phyloP scores from a whole-genome alignment of 2,888 invertebrate species.

The Eumerus sabulonum region DNA sequence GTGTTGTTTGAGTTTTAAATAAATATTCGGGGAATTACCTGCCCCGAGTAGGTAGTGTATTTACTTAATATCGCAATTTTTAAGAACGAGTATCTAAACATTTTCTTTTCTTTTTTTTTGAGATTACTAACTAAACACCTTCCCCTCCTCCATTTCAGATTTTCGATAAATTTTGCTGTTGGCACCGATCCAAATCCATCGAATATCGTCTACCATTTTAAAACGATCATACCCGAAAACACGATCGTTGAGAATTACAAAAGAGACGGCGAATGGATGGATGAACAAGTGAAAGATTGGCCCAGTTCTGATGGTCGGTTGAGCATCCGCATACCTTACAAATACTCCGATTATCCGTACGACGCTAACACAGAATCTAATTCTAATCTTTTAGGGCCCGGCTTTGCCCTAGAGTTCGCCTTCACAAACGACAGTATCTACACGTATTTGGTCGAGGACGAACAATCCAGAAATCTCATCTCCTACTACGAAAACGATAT shows the following conservation, averaged over 20 bases:
- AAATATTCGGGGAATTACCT: too few species aligned
- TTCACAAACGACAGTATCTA: slow-evolving; percentile 73
- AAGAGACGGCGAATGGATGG: slow-evolving; percentile 75
- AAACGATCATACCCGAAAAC: slow-evolving; percentile 72
- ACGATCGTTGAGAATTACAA: slow-evolving; percentile 76
- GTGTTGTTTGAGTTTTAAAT: too few species aligned
- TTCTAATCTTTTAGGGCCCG: slow-evolving; percentile 75
- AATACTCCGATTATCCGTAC: slow-evolving; percentile 43
- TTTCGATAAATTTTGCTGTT: slow-evolving; percentile 77
- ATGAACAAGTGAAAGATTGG: slow-evolving; percentile 69
- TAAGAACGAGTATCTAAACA: too few species aligned
- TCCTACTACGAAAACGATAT: slow-evolving; percentile 73
- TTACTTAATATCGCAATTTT: too few species aligned
- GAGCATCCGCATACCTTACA: slow-evolving; percentile 54
- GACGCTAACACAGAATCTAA: slow-evolving; percentile 69
- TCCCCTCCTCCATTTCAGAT: slow-evolving; percentile 72
- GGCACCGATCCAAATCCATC: slow-evolving; percentile 73
- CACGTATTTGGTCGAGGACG: slow-evolving; percentile 73
- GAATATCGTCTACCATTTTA: slow-evolving; percentile 77
- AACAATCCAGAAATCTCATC: slow-evolving; percentile 73
- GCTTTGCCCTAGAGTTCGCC: slow-evolving; percentile 76
- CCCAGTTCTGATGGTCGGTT: slow-evolving; percentile 73
- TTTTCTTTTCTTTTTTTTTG: too few species aligned
- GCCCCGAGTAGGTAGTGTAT: too few species aligned
- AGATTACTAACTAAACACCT: background rate